These are phyloP conservation scores for Melipona beecheii DNA, from an alignment of 2,888 invertebrate species.

Conservation along the genomic window DNA sequence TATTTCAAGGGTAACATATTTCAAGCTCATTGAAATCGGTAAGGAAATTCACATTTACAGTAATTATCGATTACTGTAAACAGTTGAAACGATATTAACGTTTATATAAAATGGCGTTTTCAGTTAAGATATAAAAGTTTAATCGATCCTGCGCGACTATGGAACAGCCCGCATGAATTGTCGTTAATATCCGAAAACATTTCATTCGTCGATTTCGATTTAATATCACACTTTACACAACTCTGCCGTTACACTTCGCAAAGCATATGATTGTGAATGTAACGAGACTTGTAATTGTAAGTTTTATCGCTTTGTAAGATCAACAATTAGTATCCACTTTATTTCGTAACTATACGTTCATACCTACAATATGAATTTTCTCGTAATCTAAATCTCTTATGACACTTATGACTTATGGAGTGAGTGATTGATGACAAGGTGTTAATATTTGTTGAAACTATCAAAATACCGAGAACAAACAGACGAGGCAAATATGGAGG, in stretches of 20 bases:
- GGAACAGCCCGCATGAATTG: not conserved
- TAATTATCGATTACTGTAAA: too few relatives aligned
- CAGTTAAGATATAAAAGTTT: too few relatives aligned
- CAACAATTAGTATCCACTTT: not conserved
- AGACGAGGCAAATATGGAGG: not conserved
- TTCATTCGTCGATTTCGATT: not conserved
- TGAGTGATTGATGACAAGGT: not conserved
- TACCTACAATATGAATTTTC: not conserved
- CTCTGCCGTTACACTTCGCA: not conserved
- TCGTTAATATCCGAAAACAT: not conserved
- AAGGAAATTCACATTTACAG: too few relatives aligned
- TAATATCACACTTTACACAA: not conserved
- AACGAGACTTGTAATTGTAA: not conserved
- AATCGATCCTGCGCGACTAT: not conserved
- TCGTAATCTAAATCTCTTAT: not conserved
- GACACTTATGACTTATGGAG: not conserved
- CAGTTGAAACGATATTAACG: too few relatives aligned
- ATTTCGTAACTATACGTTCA: not conserved
- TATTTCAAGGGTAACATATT: too few relatives aligned
- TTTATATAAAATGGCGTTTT: too few relatives aligned
- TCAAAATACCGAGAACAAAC: not conserved
- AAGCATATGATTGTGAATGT: not conserved
- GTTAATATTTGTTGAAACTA: not conserved
- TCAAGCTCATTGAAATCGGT: too few relatives aligned
- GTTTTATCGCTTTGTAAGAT: not conserved